Conservation (phyloP, 2,888 invertebrate species). For the Lomographa bimaculata region DNA sequence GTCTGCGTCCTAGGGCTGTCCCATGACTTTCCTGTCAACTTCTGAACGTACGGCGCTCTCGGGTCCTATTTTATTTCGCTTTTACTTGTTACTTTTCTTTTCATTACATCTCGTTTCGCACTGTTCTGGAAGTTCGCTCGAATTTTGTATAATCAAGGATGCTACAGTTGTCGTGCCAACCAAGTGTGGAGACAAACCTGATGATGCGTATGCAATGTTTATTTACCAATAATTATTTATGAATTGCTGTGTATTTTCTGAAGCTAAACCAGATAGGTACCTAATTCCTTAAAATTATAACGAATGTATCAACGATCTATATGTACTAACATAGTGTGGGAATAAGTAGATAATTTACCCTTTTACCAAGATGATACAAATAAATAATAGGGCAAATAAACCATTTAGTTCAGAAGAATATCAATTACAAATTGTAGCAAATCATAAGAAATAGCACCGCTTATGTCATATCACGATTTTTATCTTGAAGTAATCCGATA, state of each 20-base stretch:
- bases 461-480: too few species aligned
- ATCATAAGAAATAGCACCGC: too few species aligned
- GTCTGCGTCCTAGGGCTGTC: conserved; percentile 47
- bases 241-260: conserved; percentile 1
- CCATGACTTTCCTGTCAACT: conserved; percentile 43
- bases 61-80: conserved; percentile 36
- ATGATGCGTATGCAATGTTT: conserved; percentile 22
- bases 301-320: too few species aligned
- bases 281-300: too few species aligned
- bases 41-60: conserved; percentile 44
- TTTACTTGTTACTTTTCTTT: too few species aligned
- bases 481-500: too few species aligned
- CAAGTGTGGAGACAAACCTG: conserved; percentile 29
- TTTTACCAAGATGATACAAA: too few species aligned
- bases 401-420: too few species aligned
- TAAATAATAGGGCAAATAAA: too few species aligned
- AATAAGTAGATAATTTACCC: too few species aligned
- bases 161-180: conserved; percentile 27
- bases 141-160: conserved; percentile 26
- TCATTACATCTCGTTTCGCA: conserved; percentile 33
- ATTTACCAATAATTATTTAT: conserved; percentile 2
- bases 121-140: conserved; percentile 25
- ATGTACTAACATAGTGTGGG: too few species aligned
- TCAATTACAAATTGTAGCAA: too few species aligned
- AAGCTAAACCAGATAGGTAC: background rate